Percentiles rank a stretch among this genome's conserved stretches.
phyloP scores from a whole-genome alignment of 2,797 vertebrate species.

The Nannoperca australis region DNA sequence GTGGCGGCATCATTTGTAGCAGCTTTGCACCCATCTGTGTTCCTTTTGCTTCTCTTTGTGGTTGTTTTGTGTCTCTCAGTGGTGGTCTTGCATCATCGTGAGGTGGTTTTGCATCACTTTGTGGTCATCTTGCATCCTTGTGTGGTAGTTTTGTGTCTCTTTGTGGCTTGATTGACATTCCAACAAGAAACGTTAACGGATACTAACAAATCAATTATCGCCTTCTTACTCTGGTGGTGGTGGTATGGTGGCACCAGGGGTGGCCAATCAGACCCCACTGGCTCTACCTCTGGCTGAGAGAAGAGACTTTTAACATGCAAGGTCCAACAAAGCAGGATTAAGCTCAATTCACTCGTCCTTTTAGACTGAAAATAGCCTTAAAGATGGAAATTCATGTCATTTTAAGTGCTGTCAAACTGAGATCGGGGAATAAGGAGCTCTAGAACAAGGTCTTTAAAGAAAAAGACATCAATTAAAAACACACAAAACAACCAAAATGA shows the following conservation, averaged over 20 bases:
- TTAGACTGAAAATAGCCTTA: not conserved
- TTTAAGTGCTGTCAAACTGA: constrained; percentile 1
- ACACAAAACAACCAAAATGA: not conserved
- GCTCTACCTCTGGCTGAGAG: not conserved
- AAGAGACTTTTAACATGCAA: not conserved
- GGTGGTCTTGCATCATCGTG: not conserved
- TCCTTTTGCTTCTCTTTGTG: not conserved
- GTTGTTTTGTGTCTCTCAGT: not conserved
- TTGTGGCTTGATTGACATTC: not conserved
- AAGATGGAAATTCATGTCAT: constrained; percentile 5
- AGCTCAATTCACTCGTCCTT: not conserved
- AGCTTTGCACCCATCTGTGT: too few relatives aligned
- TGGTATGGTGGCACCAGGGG: not conserved
- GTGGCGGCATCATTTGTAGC: not conserved
- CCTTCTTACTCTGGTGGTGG: not conserved
- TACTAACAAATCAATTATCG: not conserved
- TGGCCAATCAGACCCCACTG: not conserved
- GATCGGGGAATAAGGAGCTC: not conserved
- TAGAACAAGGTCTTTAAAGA: not conserved
- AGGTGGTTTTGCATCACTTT: not conserved
- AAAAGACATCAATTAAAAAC: constrained; percentile 1
- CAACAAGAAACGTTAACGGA: not conserved
- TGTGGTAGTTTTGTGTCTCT: not conserved
- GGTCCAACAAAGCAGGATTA: not conserved
- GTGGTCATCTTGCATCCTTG: not conserved